Evolutionary conservation across 2,113 vertebrate genomes (phyloP), one percentile per base, ranked within the genome.

Genomic region (Pangasianodon gigas): DNA sequence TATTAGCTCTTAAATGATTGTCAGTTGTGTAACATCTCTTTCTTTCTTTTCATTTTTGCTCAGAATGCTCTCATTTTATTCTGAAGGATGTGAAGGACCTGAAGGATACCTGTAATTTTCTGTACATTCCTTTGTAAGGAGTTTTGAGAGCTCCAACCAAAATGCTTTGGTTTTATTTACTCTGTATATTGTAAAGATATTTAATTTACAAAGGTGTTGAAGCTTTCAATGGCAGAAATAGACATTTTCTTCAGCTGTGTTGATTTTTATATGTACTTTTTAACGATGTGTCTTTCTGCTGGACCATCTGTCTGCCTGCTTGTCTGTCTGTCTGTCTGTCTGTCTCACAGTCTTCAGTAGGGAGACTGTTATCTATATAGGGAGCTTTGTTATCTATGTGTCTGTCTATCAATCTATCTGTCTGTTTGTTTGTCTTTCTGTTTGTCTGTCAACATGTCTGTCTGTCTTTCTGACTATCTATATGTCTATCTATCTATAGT

Each of bases 101-200:
- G 37, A 37, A 37, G 37, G 37, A 37, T 60, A 54, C 1, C 29
- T 84, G 74, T 83, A 90, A 44, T 56, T 44, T 58, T 46, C 19
- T 92, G 87, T 86, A 69, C 77, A 80, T 90, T 90, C 88, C 67
- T 84, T 88, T 71, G 81, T 88, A 86, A 92, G 86, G 91, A 88
- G 88, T 90, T 87, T 86, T 62, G 87, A 84, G 79, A 88, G 67
- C 88, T 91, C 90, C 91, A 91, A 87, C 83, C 88, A 91, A 90
- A 90, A 88, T 5, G 9, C 51, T 91, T 90, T 88, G 86, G 83
- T 90, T 90, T 91, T 92, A 91, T 91, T 90, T 26, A 74, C 37
- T 81, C 54, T 89, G 84, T 90, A 60, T 44, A 32, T 52, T 82
- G 87, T 92, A 89, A 81, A 87, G 54, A 85, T 67, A 75, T 84